A percentile compares a stretch with the other conserved stretches of the same genome.
phyloP scores from a whole-genome alignment of 2,113 vertebrate genomes.

The Bambusicola thoracicus region DNA sequence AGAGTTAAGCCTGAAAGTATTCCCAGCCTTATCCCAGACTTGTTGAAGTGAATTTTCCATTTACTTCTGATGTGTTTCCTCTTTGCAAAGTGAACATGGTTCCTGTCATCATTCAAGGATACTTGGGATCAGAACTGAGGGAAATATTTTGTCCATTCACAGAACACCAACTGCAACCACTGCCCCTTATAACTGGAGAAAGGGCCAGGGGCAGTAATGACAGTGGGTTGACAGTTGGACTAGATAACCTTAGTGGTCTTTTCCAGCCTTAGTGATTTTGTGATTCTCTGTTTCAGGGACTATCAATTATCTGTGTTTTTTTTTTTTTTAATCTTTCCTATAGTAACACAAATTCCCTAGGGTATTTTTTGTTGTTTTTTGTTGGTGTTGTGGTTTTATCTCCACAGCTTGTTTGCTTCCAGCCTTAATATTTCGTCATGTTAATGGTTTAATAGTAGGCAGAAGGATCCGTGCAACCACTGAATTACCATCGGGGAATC shows the following conservation, averaged over 20 bases:
- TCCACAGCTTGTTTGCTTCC: background rate
- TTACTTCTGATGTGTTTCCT: background rate
- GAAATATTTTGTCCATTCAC: background rate
- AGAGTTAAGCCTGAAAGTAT: background rate
- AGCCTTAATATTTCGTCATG: background rate
- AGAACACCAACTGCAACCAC: background rate
- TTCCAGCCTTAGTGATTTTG: too few species aligned
- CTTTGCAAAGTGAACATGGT: background rate
- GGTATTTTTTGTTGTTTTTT: background rate
- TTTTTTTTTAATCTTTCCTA: background rate
- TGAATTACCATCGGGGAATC: background rate
- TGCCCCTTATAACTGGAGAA: background rate
- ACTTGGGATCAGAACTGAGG: background rate
- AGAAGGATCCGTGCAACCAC: background rate
- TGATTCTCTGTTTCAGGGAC: background rate
- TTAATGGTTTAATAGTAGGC: background rate
- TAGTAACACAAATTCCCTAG: background rate
- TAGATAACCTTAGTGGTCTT: too few species aligned
- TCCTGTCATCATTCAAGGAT: background rate
- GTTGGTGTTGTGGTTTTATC: background rate
- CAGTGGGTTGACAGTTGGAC: too few species aligned
- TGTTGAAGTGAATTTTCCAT: background rate
- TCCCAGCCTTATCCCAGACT: background rate
- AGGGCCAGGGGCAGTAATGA: background rate
- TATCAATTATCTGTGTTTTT: background rate